Percentiles rank a stretch among this genome's conserved stretches.
Conservation (phyloP, 2,797 vertebrate genomes). For the Valencia hispanica region DNA sequence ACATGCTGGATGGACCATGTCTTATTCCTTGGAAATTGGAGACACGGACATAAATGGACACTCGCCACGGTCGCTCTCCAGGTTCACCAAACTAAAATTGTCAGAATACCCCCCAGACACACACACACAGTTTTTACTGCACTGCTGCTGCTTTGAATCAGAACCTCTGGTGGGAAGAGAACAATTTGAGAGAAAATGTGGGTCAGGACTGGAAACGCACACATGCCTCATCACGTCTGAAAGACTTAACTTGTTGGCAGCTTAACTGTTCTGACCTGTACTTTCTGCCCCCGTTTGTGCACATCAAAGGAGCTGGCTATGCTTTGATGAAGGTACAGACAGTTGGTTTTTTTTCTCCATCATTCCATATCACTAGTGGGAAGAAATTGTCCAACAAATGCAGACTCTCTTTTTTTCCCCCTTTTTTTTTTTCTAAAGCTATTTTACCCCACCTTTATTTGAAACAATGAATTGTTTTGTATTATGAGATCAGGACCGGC, state of each 20-base stretch:
- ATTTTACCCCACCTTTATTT: neutral
- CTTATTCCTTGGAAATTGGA: neutral
- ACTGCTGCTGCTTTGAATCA: conserved; percentile 4
- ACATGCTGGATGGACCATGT: neutral
- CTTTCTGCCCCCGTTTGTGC: conserved; percentile 31
- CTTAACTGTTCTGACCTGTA: conserved; percentile 17
- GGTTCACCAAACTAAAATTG: neutral
- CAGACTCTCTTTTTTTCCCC: neutral
- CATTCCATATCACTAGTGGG: conserved; percentile 19
- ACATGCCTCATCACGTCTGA: conserved; percentile 10
- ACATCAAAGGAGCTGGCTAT: conserved; percentile 42
- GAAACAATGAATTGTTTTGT: neutral
- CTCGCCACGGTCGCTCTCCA: neutral
- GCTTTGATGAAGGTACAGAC: conserved; percentile 61
- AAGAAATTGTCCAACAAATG: neutral
- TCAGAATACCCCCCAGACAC: neutral
- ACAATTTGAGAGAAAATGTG: conserved; percentile 24
- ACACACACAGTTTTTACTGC: neutral
- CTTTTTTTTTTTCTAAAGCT: too few species aligned
- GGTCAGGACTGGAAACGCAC: conserved; percentile 14
- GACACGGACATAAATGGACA: conserved; percentile 1
- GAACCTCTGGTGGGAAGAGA: conserved; percentile 17
- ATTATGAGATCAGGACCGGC: conserved; percentile 31
- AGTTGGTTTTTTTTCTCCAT: conserved; percentile 1
- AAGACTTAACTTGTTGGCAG: conserved; percentile 19